Percentiles rank a stretch among this genome's conserved stretches.
Evolutionary conservation across 2,888 invertebrate species (phyloP).

Genomic region (Ichneumoninae sp.): DNA sequence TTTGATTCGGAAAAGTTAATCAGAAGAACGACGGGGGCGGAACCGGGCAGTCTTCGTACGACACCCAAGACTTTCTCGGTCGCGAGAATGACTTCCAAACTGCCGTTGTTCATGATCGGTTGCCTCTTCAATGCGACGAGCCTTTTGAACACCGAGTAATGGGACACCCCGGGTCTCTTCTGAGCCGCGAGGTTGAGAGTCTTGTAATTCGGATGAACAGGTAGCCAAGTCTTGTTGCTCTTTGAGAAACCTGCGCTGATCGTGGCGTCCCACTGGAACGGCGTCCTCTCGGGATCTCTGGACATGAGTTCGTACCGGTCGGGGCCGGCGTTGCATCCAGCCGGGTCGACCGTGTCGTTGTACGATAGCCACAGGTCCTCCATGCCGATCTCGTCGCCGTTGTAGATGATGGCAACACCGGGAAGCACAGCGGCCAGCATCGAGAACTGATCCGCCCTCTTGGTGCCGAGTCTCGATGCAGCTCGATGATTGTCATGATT

Average conservation of each 20-base stretch:
- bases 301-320: constrained; percentile 85
- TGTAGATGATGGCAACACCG: constrained; percentile 89
- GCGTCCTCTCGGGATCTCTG: constrained; percentile 85
- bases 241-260: constrained; percentile 88
- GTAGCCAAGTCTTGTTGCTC: constrained; percentile 87
- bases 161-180: constrained; percentile 85
- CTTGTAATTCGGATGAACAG: constrained; percentile 87
- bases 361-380: constrained; percentile 87
- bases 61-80: constrained; percentile 69
- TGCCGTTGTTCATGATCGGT: constrained; percentile 84
- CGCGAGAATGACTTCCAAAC: constrained; percentile 75
- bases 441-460: constrained; percentile 85
- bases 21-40: constrained; percentile 70
- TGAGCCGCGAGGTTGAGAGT: constrained; percentile 87
- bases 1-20: constrained; percentile 72
- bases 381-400: constrained; percentile 95
- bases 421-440: constrained; percentile 88
- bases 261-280: constrained; percentile 88
- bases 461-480: constrained; percentile 84
- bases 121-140: constrained; percentile 85
- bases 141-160: constrained; percentile 82
- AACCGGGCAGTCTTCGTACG: constrained; percentile 58
- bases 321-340: constrained; percentile 88
- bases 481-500: constrained; percentile 86
- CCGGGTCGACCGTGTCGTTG: constrained; percentile 88